Percentiles rank a stretch among this genome's conserved stretches.
phyloP scores from a whole-genome alignment of 1,140 invertebrate species.

The Zaprionus ghesquierei region DNA sequence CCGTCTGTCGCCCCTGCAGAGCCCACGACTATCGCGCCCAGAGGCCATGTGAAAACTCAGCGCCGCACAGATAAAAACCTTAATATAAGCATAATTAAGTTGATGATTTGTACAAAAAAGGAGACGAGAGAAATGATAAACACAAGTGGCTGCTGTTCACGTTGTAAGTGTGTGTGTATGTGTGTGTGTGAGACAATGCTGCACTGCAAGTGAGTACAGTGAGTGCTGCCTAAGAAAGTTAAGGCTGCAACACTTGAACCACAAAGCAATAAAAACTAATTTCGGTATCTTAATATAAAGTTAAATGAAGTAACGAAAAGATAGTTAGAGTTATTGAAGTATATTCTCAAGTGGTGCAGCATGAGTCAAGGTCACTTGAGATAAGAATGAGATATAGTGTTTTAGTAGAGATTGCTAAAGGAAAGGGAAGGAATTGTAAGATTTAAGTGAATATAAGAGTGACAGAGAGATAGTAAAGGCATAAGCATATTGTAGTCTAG shows the following conservation, averaged over 20 bases:
- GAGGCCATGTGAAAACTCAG: constrained; percentile 69
- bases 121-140: constrained; percentile 68
- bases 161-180: neutral
- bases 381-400: neutral
- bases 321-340: neutral
- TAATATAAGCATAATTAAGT: constrained; percentile 81
- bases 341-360: neutral
- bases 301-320: neutral
- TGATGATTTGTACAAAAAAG: constrained; percentile 80
- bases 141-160: constrained; percentile 47
- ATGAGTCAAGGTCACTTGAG: neutral
- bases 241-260: neutral
- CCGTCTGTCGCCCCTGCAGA: neutral
- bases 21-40: neutral
- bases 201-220: constrained; percentile 53
- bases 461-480: neutral
- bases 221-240: neutral
- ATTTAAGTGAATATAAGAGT: neutral
- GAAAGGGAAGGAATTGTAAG: too few relatives aligned
- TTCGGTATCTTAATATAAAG: constrained; percentile 1
- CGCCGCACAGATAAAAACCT: constrained; percentile 73
- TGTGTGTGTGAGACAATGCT: constrained; percentile 18
- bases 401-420: too few relatives aligned
- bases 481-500: too few relatives aligned
- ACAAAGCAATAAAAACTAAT: neutral